Base-by-base conservation (phyloP, 2,797 vertebrate species). In the Enteromius argenteus region DNA sequence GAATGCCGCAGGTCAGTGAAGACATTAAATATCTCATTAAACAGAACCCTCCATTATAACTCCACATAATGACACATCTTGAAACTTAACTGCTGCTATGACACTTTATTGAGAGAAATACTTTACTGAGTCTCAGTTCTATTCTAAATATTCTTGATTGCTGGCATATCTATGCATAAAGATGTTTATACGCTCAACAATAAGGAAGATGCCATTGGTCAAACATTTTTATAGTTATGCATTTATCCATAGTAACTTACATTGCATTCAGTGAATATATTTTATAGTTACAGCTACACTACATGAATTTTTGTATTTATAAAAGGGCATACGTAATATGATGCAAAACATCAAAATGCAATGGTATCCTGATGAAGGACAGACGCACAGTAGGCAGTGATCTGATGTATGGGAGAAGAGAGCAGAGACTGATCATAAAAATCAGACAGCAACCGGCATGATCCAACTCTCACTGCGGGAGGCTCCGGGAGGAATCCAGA, bases 1-100 rank as follows among this genome's bases (percentile, higher is more conserved):
- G 44, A 78, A 44, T 71, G 53, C 67, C 42, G 76, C 69, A 73
- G 85, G 42, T 74, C 75, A 83, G 49, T 9, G 32, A 68, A 8
- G 58, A 58, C 85, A 77, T 86, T 83, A 83, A 67, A 83, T 83
- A 82, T 79, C 56, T 72, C 44, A 79, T 86, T 86, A 73, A 83
- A 78, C 23, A 10, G n/a, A 78, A 73, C 37, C 44, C 53, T 79
- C 30, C 27, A 79, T 78, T 82, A 82, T 78, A 78, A 71, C 66
- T 82, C 56, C 80, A 60, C 74, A 44, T 66, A 53, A 71, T 62
- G 53, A 13, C 80, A 79, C 5, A 53, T 82, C 74, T 72, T 71
- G 68, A 66, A 79, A 72, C 37, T 56, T 73, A 79, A 67, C 51
- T 86, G 85, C 80, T 30, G 32, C 51, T 19, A 39, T 60, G 58